Evolutionary conservation across 2,113 vertebrate genomes (phyloP).

Genomic region (Notechis scutatus): DNA sequence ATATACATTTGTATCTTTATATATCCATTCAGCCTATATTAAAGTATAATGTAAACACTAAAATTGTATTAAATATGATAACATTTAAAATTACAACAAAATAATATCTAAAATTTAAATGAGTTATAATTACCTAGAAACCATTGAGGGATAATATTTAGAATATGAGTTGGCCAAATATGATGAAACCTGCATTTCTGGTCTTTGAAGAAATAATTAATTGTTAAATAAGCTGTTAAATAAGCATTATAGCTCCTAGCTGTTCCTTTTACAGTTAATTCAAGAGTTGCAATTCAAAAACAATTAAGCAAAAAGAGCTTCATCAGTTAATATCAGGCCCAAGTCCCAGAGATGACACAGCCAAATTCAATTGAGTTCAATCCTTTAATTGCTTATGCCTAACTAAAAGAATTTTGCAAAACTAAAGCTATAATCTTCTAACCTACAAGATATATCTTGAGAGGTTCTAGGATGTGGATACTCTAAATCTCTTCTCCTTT

Average conservation of each 20-base stretch:
- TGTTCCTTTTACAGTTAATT: conserved; percentile 1
- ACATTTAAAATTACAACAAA: too few relatives aligned
- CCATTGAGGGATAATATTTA: background rate
- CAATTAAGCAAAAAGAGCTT: conserved; percentile 11
- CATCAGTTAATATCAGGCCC: background rate
- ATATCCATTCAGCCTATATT: background rate
- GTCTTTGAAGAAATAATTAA: conserved; percentile 3
- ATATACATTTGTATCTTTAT: background rate
- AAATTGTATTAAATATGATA: background rate
- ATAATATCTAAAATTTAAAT: too few relatives aligned
- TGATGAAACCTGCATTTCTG: conserved; percentile 22
- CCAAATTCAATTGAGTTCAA: too few relatives aligned
- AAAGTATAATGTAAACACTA: background rate
- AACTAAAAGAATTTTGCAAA: too few relatives aligned
- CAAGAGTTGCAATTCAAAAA: conserved; percentile 5
- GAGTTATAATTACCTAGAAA: too few relatives aligned
- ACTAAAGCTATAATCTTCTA: too few relatives aligned
- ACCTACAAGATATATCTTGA: too few relatives aligned
- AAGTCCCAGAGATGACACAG: too few relatives aligned
- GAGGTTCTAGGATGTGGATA: too few relatives aligned
- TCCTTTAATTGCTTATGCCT: too few relatives aligned
- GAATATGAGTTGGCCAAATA: background rate
- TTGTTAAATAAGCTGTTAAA: background rate
- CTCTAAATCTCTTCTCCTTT: too few relatives aligned
- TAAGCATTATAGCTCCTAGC: background rate